Percentiles rank a stretch among this genome's conserved stretches.
Evolutionary conservation across 1,140 invertebrate genomes (phyloP).

Genomic region (Drosophila ambigua): DNA sequence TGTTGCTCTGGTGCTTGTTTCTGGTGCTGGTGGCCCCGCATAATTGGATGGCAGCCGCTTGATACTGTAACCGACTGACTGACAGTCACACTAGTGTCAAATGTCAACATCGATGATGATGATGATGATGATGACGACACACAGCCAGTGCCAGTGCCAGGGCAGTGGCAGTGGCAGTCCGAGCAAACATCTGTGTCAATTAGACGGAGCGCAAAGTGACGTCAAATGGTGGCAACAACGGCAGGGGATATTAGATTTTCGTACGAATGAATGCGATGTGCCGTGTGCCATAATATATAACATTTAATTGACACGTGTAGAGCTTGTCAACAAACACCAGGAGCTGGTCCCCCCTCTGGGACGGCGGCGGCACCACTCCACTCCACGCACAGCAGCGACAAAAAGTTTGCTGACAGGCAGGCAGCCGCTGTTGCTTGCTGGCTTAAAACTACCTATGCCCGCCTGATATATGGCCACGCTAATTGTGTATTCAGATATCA

Average conservation of each 20-base stretch:
- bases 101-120: conserved; percentile 65
- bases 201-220: conserved; percentile 57
- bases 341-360: conserved; percentile 9
- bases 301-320: conserved; percentile 78
- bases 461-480: conserved; percentile 66
- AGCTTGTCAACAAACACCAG: conserved; percentile 73
- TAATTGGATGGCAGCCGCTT: conserved; percentile 41
- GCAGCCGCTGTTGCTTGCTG: conserved; percentile 29
- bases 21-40: conserved; percentile 54
- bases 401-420: conserved; percentile 37
- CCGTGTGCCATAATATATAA: conserved; percentile 70
- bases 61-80: conserved; percentile 40
- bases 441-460: conserved; percentile 49
- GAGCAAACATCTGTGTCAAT: conserved; percentile 63
- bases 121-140: conserved; percentile 56
- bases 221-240: conserved; percentile 54
- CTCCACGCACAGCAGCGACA: not conserved
- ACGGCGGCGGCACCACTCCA: not conserved
- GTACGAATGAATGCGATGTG: conserved; percentile 2
- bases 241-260: conserved; percentile 9
- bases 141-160: conserved; percentile 23
- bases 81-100: conserved; percentile 62
- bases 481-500: conserved; percentile 61
- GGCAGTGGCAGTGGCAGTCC: conserved; percentile 17
- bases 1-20: conserved; percentile 16